These are phyloP conservation scores for Stenotaenia linearis DNA, from an alignment of 2,888 invertebrate species.

Conservation along the genomic window DNA sequence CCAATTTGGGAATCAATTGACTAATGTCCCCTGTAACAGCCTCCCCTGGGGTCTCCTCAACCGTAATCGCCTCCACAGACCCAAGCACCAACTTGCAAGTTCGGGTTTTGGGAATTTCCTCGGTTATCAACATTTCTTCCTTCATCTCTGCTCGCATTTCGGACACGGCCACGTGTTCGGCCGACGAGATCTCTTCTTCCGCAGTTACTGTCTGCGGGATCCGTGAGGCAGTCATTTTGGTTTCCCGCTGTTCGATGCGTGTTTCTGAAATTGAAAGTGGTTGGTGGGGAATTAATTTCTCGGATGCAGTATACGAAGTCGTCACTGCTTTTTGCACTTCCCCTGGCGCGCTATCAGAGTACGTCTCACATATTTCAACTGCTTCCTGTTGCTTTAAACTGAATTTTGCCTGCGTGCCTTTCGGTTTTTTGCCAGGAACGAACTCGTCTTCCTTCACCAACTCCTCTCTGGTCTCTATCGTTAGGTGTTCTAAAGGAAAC, in stretches of 20 bases:
- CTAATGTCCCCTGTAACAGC: neutral
- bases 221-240: constrained; percentile 38
- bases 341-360: neutral
- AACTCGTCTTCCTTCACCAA: constrained; percentile 13
- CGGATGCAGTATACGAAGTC: neutral
- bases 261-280: constrained; percentile 29
- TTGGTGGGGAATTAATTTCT: neutral
- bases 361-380: neutral
- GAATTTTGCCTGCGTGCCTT: constrained; percentile 12
- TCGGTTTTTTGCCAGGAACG: constrained; percentile 34
- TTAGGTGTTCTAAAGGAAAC: neutral
- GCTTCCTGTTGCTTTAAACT: constrained; percentile 6
- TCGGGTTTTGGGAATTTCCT: constrained; percentile 27
- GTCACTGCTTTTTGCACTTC: neutral
- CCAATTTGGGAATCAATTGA: constrained; percentile 12
- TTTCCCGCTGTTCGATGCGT: constrained; percentile 33
- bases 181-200: neutral
- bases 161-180: constrained; percentile 17
- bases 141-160: constrained; percentile 28
- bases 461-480: neutral
- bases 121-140: constrained; percentile 31
- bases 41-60: constrained; percentile 29
- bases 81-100: neutral
- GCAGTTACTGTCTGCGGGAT: constrained; percentile 49
- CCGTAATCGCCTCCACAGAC: constrained; percentile 3